Evolutionary conservation across 1,140 invertebrate species (phyloP), one percentile per base, ranked within the genome.

Genomic region (Heliothis subflexa): DNA sequence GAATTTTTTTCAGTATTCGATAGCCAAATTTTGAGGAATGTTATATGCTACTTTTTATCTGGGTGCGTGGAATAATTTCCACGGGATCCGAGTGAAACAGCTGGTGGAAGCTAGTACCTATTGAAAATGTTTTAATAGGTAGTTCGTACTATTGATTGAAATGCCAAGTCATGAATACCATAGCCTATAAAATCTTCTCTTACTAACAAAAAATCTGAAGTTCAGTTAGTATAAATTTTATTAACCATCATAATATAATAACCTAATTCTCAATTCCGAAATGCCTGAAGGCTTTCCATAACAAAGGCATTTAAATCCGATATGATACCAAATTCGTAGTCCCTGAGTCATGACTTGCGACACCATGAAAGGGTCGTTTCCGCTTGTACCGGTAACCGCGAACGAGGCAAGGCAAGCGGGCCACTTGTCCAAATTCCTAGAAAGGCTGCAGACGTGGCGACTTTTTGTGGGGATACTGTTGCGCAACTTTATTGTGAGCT

Each of bases 311-410:
- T 68, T 14, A 40, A 50, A 47, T 9, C 45, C 47, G 28, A 25
- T 13, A 52, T 49, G 21, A 52, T 28, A n/a, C 14, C 18, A 50
- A 70, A 70, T 70, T 70, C 47, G 14, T 7, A 50, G 21, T 70
- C 21, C 66, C 66, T 70, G 50, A 70, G 66, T 52, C 66, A 70
- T 13, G 12, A 13, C 45, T 70, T 70, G 21, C 66, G 47, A 70
- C 33, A 70, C 47, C 47, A 70, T 70, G 18, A 52, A 50, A 50
- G 66, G 66, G 45, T 70, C 47, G 21, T 70, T 70, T 52, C 66
- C 66, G 66, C 28, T 52, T 70, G 66, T 70, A 49, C 66, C 33
- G 47, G 45, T 70, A 70, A 70, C 66, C 66, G 47, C 21, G 66
- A 70, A 70, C 66, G 21, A 28, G 14, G 66, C 66, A 70, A 70